Base-by-base conservation (phyloP, 2,888 invertebrate species). In the Bombyx huttoni region DNA sequence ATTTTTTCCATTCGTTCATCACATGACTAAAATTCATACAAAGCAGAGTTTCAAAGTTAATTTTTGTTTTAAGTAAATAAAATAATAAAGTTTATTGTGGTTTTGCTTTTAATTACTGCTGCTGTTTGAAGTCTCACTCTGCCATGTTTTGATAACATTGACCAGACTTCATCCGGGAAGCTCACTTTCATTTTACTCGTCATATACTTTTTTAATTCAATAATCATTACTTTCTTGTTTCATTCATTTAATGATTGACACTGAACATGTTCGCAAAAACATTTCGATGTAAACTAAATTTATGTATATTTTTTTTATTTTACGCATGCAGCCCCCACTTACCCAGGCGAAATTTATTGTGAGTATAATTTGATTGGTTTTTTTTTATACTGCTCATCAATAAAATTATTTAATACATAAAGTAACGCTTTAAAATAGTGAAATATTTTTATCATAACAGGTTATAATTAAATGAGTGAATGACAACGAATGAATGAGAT, bases 311-410 rank as follows among this genome's bases (percentile, higher is more conserved):
- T 55, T 63, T 47, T 53, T 63, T 75, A 76, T 81, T 86, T 82
- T 80, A 65, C 67, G 87, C 87, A 87, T 86, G 87, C 84, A 89
- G 89, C 82, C 85, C 89, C 58, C 89, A 89, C 72, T 88, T 89
- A 82, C 86, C 88, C 60, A 69, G 89, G 76, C 81, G 87, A 74
- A 75, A 89, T 68, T 70, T 86, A 40, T 80, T 89, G 89, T 89
- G 65, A 89, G 89, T 89, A 85, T 78, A 60, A 54, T 52, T 51
- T 45, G 13, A 12, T 33, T 46, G 35, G 40, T 53, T 51, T 53
- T 49, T 24, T 24, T 24, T 24, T 24, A 2, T 24, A 24, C 24
- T 5, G 24, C 24, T 24, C 24, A 24, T 3, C 24, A 3, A 24
- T 24, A 24, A 24, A 24, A 3, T 24, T 24, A 24, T 24, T 24